A percentile compares a stretch with the other conserved stretches of the same genome.
These are phyloP conservation scores for Carassius carassius DNA, from an alignment of 2,113 vertebrate species.

Conservation along the genomic window DNA sequence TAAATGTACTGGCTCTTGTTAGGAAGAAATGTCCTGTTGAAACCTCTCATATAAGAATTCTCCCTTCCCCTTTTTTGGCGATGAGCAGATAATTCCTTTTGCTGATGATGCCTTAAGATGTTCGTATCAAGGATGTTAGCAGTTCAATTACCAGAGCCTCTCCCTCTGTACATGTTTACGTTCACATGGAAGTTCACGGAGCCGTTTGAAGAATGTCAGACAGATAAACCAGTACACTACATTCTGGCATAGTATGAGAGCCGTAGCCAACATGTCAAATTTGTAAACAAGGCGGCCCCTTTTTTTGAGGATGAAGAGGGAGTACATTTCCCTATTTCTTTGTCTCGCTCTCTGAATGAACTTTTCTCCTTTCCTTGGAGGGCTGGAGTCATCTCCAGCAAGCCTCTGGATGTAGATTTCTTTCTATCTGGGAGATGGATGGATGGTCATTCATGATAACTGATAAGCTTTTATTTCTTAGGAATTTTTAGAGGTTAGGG, in stretches of 20 bases:
- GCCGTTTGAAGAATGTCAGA: constrained; percentile 68
- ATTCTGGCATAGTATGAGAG: constrained; percentile 55
- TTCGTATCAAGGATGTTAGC: constrained; percentile 40
- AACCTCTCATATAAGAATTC: constrained; percentile 18
- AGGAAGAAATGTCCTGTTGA: constrained; percentile 4
- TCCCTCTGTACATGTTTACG: constrained; percentile 68
- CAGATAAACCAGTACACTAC: constrained; percentile 60
- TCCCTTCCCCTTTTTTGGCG: constrained; percentile 23
- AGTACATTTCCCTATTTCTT: constrained; percentile 21
- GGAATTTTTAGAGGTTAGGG: constrained; percentile 33
- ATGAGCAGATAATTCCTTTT: constrained; percentile 46
- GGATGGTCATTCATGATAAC: constrained; percentile 43
- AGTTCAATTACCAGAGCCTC: constrained; percentile 52
- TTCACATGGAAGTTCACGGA: constrained; percentile 69
- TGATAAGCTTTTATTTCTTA: constrained; percentile 51
- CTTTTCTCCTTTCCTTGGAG: constrained; percentile 55
- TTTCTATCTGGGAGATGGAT: constrained; percentile 51
- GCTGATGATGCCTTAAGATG: constrained; percentile 42
- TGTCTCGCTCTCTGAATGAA: constrained; percentile 40
- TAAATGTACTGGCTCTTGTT: constrained; percentile 8
- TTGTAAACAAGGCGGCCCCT: constrained; percentile 59
- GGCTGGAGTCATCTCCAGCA: constrained; percentile 47
- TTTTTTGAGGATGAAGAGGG: constrained; percentile 46
- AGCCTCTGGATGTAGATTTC: constrained; percentile 45
- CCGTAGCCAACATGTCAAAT: constrained; percentile 38